Percentiles rank a stretch among this genome's conserved stretches.
Conservation (phyloP, 2,113 vertebrate species). For the Sialia sialis region DNA sequence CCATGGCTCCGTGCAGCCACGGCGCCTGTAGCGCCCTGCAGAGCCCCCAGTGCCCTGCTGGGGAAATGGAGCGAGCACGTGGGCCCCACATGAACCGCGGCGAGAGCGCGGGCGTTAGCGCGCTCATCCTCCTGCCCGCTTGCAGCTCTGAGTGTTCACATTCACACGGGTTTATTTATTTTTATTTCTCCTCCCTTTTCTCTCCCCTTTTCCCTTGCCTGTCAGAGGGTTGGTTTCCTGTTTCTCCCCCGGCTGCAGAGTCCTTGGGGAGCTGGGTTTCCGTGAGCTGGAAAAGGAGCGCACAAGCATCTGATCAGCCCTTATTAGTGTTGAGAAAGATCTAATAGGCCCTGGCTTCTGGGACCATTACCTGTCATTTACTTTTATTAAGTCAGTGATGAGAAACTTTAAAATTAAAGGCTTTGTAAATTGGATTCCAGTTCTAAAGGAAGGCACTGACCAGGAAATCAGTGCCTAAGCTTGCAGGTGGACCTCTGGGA, state of each 20-base stretch:
- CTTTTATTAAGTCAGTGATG: slow-evolving; percentile 61
- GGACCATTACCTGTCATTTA: slow-evolving; percentile 69
- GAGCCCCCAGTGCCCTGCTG: slow-evolving; percentile 58
- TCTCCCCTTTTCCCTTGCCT: background rate
- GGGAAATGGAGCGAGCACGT: slow-evolving; percentile 31
- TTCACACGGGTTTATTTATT: background rate
- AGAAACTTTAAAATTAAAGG: slow-evolving; percentile 66
- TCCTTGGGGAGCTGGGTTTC: slow-evolving; percentile 25
- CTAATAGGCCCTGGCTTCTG: slow-evolving; percentile 56
- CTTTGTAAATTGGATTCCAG: slow-evolving; percentile 58
- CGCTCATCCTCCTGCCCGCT: background rate
- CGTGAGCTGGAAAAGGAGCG: background rate
- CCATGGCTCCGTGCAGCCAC: background rate
- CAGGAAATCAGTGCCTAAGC: background rate
- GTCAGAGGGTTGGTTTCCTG: background rate
- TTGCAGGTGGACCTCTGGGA: background rate
- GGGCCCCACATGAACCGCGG: slow-evolving; percentile 71
- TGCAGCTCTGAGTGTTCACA: background rate
- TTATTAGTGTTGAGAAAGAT: slow-evolving; percentile 52
- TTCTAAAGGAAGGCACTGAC: slow-evolving; percentile 22
- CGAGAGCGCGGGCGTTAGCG: background rate
- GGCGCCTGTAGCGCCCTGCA: background rate
- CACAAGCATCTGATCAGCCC: slow-evolving; percentile 16
- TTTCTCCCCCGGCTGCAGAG: slow-evolving; percentile 19
- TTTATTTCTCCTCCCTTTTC: background rate